Conservation (phyloP, 2,113 vertebrate species). For the Ceyx melanurus region DNA sequence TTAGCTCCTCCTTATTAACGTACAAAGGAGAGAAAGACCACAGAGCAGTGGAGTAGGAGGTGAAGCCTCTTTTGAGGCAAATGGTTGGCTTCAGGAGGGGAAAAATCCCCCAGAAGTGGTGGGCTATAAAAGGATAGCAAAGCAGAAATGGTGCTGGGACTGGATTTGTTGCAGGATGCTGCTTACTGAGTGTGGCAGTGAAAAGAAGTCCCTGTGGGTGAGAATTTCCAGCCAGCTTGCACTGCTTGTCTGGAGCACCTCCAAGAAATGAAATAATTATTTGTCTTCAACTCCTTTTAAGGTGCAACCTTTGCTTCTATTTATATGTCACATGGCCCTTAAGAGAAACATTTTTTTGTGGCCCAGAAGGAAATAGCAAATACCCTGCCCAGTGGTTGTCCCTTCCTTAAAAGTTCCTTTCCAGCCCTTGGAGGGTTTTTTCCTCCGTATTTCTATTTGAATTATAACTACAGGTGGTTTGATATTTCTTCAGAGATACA, state of each 20-base stretch:
- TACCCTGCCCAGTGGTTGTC: neutral
- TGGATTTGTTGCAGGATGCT: neutral
- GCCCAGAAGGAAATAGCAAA: neutral
- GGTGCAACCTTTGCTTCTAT: neutral
- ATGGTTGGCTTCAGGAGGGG: neutral
- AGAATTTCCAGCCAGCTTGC: neutral
- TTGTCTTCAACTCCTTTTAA: neutral
- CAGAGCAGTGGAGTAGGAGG: neutral
- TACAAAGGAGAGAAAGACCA: accelerated
- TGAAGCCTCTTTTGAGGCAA: neutral
- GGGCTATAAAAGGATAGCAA: neutral
- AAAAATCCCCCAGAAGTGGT: neutral
- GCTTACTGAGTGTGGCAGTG: neutral
- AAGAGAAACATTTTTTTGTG: neutral
- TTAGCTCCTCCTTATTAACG: neutral
- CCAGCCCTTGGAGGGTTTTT: neutral
- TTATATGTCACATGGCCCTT: neutral
- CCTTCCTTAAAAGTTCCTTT: neutral
- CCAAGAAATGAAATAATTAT: neutral
- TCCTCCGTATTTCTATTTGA: neutral
- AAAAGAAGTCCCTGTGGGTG: neutral
- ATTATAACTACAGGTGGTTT: accelerated
- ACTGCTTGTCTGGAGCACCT: neutral
- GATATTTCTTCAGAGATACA: neutral
- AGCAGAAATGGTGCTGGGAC: neutral